A percentile compares a stretch with the other conserved stretches of the same genome.
phyloP scores from a whole-genome alignment of 1,140 invertebrate genomes.

The Cephus cinctus region DNA sequence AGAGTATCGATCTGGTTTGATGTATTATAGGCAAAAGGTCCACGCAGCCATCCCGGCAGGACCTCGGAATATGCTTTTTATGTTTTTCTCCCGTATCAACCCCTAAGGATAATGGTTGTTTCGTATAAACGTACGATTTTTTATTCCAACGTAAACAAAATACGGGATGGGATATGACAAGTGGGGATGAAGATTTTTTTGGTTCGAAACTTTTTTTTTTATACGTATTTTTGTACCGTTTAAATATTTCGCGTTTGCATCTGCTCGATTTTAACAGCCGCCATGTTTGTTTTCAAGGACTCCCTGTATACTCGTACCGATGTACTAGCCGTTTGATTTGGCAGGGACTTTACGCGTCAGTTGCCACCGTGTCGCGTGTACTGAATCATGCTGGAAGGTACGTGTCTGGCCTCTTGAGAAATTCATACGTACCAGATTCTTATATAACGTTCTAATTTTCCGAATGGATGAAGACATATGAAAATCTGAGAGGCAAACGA shows the following conservation, averaged over 20 bases:
- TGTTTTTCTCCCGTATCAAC: conserved; percentile 35
- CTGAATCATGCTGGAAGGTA: no score
- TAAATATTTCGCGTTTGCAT: no score
- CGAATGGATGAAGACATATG: conserved; percentile 55
- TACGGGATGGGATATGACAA: no score
- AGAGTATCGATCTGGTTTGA: conserved; percentile 55
- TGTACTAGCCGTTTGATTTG: no score
- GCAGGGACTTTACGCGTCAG: no score
- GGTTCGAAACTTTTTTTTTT: no score
- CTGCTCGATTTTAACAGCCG: neutral
- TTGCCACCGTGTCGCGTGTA: no score
- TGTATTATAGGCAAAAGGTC: conserved; percentile 51
- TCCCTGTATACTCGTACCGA: no score
- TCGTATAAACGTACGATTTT: conserved; percentile 45
- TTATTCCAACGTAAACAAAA: no score
- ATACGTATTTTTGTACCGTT: no score
- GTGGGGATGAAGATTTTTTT: no score
- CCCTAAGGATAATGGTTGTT: conserved; percentile 21
- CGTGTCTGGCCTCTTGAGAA: no score
- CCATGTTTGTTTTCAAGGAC: neutral
- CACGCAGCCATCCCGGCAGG: conserved; percentile 45
- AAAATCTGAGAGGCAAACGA: conserved; percentile 56
- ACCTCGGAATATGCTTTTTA: conserved; percentile 57
- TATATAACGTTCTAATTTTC: conserved; percentile 55
- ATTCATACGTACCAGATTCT: conserved; percentile 16